Conservation (phyloP, 2,888 invertebrate genomes). For the Yponomeuta malinellus region DNA sequence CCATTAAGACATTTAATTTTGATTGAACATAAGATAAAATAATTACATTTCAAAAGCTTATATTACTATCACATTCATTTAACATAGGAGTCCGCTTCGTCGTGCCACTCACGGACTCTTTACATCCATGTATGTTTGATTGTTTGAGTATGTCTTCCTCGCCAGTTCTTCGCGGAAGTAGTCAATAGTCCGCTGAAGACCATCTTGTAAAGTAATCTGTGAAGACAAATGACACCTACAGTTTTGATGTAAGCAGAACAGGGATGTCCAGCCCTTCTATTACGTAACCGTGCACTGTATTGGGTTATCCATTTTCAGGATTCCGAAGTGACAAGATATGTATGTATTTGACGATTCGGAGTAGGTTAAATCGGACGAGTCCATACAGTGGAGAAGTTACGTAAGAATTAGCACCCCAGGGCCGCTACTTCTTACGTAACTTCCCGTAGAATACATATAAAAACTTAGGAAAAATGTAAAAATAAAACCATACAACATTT, state of each 20-base stretch:
- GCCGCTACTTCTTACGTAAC: no score
- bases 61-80: constrained; percentile 60
- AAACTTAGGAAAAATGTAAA: no score
- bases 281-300: not conserved
- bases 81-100: not conserved
- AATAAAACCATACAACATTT: no score
- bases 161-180: constrained; percentile 94
- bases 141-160: constrained; percentile 63
- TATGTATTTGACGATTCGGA: no score
- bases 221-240: constrained; percentile 24
- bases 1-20: constrained; percentile 15
- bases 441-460: no score
- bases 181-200: constrained; percentile 92
- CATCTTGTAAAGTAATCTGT: constrained; percentile 86
- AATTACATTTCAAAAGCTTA: constrained; percentile 21
- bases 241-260: not conserved
- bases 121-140: constrained; percentile 65
- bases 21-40: constrained; percentile 18
- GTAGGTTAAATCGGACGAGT: no score
- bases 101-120: constrained; percentile 9
- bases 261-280: not conserved
- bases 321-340: no score
- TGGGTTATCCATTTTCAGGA: no score
- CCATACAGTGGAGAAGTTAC: no score
- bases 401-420: no score